phyloP scores from a whole-genome alignment of 2,113 vertebrate species.

The Chascanopsetta lugubris region DNA sequence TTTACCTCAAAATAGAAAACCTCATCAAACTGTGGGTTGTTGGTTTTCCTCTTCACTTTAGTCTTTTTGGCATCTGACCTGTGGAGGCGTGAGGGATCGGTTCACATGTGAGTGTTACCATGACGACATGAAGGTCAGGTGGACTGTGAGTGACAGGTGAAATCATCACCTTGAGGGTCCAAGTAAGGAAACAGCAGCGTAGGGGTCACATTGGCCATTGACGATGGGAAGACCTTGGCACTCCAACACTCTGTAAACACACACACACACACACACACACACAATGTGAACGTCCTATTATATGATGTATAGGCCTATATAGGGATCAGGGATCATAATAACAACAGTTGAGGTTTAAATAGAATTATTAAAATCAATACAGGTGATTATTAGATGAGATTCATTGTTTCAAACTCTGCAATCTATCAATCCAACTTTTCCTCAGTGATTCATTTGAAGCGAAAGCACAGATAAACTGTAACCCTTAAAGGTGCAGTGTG shows the following conservation, averaged over 20 bases:
- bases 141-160: neutral
- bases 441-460: too few species aligned
- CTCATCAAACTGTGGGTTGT: slow-evolving; percentile 98
- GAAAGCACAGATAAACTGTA: too few species aligned
- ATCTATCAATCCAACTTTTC: neutral
- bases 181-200: slow-evolving; percentile 90
- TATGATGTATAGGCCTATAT: too few species aligned
- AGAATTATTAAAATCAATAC: neutral
- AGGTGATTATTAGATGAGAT: neutral
- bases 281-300: too few species aligned
- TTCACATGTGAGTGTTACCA: neutral
- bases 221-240: slow-evolving; percentile 97
- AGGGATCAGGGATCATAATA: too few species aligned
- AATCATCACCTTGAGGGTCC: slow-evolving; percentile 88
- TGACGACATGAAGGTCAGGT: neutral
- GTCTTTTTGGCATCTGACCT: slow-evolving; percentile 99
- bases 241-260: slow-evolving; percentile 88
- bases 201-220: slow-evolving; percentile 97
- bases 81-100: slow-evolving; percentile 27
- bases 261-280: too few species aligned
- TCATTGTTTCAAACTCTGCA: neutral
- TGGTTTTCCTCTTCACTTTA: slow-evolving; percentile 96
- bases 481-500: too few species aligned
- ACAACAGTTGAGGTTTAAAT: neutral
- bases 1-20: slow-evolving; percentile 98